Conservation (phyloP, 2,888 invertebrate genomes). For the Tenthredo distinguenda region DNA sequence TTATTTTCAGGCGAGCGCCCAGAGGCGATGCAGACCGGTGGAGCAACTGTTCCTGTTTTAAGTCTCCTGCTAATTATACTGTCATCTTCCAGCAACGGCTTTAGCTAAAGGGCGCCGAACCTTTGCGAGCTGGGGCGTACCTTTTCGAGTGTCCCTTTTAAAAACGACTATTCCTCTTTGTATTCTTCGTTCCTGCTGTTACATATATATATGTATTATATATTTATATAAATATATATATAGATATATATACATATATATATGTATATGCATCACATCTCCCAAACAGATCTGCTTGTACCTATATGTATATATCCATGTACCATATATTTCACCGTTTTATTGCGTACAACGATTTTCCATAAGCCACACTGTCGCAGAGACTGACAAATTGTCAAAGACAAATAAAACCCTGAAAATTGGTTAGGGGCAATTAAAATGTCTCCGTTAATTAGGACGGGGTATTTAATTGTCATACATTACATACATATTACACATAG, state of each 20-base stretch:
- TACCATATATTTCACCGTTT: neutral
- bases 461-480: neutral
- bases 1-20: conserved; percentile 35
- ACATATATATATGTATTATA: no score
- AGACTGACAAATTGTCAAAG: conserved; percentile 27
- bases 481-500: neutral
- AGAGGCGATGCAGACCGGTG: conserved; percentile 47
- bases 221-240: no score
- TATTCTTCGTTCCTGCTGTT: neutral
- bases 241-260: neutral
- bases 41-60: conserved; percentile 41
- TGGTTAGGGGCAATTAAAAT: conserved; percentile 31
- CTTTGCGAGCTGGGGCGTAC: neutral
- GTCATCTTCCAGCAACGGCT: conserved; percentile 51
- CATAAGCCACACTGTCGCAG: neutral
- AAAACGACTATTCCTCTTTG: neutral
- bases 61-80: conserved; percentile 49
- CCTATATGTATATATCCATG: neutral
- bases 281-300: neutral
- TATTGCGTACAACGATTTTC: neutral
- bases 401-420: conserved; percentile 13
- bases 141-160: conserved; percentile 19
- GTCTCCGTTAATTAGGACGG: conserved; percentile 15
- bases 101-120: conserved; percentile 25
- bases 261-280: neutral